Base-by-base conservation (phyloP, 2,888 invertebrate species). In the Trimorus sp. region DNA sequence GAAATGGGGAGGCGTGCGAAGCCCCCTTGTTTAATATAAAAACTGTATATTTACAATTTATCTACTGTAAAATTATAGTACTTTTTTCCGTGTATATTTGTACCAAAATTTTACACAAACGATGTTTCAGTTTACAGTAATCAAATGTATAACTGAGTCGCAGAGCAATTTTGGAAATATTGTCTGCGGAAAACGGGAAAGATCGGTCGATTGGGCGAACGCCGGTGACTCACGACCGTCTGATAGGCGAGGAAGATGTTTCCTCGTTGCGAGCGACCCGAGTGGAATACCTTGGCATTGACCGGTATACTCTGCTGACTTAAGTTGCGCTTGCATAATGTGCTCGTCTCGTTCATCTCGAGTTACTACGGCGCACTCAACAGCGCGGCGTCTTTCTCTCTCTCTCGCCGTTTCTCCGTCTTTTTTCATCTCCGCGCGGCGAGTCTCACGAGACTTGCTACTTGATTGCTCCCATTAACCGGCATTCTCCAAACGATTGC, bases 221-320 rank as follows among this genome's bases (percentile, higher is more conserved):
- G n/a, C 26, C 40, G 40, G 11, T 11, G 40, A 40, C 40, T 40
- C 40, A 45, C 63, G 51, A 0, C 11, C 68, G 79, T 74, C 75
- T 75, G 76, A 81, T 62, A 63, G 51, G 11, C 63, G 40, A 59
- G 63, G 83, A 84, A 84, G 82, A 82, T 79, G 71, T 37, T 74
- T 79, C 48, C 42, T 49, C 49, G 49, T 66, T 16, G 53, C 60
- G 42, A 49, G 65, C 78, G 77, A 70, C 70, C 59, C 75, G 62
- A 84, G 85, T 84, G 85, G 87, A 89, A 88, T 86, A 88, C 91
- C 91, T 91, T 91, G 91, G 89, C 91, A 91, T 90, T 91, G 91
- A 91, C 91, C 91, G 91, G 91, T 87, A 90, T 89, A 89, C 87
- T 86, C 84, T 86, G 86, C 85, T 86, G 88, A 88, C 88, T 89